Base-by-base conservation (phyloP, 2,797 vertebrate species). In the Odontamblyopus rebecca region DNA sequence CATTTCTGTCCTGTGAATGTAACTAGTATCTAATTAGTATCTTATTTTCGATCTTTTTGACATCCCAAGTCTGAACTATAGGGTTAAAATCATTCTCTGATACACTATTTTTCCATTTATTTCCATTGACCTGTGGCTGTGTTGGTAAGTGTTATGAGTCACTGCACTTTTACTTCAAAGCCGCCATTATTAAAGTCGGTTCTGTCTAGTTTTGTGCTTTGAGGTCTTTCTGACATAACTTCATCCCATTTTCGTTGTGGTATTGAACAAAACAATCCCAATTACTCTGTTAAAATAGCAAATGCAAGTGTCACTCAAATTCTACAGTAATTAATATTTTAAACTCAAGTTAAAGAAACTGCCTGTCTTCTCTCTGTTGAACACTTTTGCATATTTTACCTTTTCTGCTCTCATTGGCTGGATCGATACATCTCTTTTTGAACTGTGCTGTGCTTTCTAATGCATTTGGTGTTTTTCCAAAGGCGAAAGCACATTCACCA, bases 401-500 rank as follows among this genome's bases (percentile, higher is more conserved):
- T 18, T 26, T 70, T 66, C 26, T 72, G 5, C 32, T 73, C n/a
- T 72, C 12, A 5, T 16, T 11, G n/a, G 7, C 44, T 72, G 64
- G 11, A 59, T 32, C 62, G 41, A 59, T 30, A 61, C 41, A 60
- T 66, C n/a, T 69, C n/a, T 67, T 80, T 82, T 41, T 32, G 51
- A 29, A 66, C 59, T 56, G 38, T 51, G 23, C 56, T 74, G 60
- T 57, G 68, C 77, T 54, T 81, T 13, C 68, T 77, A 75, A 76
- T 59, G 68, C 35, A 30, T 56, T 13, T 73, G 68, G 78, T 69
- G 5, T 13, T 68, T 70, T 75, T 85, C 82, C 84, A 82, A 67
- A 75, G 2, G n/a, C 61, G 53, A 18, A 18, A 67, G 74, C 8
- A 76, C 53, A 85, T 74, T 30, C 32, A 61, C 71, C 64, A 38